phyloP scores from a whole-genome alignment of 2,113 vertebrate genomes.

The Scytalopus superciliaris region DNA sequence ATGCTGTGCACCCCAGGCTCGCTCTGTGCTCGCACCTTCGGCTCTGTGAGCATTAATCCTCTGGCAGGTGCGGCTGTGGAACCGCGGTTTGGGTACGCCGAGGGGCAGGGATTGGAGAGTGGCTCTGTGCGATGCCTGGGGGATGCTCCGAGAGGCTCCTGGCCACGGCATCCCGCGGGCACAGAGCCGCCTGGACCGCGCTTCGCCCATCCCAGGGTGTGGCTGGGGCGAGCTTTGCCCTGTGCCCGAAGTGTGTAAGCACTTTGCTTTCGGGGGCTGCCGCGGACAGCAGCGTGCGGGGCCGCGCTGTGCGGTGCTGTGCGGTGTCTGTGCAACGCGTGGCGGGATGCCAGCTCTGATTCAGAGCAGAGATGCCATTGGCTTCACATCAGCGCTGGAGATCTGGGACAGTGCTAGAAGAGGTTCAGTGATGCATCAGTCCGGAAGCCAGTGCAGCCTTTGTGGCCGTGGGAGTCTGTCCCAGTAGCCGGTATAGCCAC shows the following conservation, averaged over 20 bases:
- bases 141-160: neutral
- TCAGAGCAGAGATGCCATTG: slow-evolving; percentile 50
- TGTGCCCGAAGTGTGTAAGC: neutral
- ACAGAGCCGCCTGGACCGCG: neutral
- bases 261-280: fast-evolving
- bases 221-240: neutral
- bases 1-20: neutral
- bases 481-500: neutral
- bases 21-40: neutral
- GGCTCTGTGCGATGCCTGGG: neutral
- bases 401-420: slow-evolving; percentile 38
- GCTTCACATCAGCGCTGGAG: slow-evolving; percentile 35
- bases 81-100: neutral
- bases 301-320: neutral
- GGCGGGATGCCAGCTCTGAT: slow-evolving; percentile 25
- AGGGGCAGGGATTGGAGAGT: fast-evolving
- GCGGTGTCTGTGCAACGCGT: neutral
- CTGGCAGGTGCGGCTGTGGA: neutral
- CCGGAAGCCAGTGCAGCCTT: neutral
- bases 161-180: neutral
- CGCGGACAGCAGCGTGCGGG: neutral
- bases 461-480: slow-evolving; percentile 1
- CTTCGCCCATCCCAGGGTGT: neutral
- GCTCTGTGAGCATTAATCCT: fast-evolving
- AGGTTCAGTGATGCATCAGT: slow-evolving; percentile 17